Conservation (phyloP, 2,888 invertebrate genomes). For the Archips crataeganus region DNA sequence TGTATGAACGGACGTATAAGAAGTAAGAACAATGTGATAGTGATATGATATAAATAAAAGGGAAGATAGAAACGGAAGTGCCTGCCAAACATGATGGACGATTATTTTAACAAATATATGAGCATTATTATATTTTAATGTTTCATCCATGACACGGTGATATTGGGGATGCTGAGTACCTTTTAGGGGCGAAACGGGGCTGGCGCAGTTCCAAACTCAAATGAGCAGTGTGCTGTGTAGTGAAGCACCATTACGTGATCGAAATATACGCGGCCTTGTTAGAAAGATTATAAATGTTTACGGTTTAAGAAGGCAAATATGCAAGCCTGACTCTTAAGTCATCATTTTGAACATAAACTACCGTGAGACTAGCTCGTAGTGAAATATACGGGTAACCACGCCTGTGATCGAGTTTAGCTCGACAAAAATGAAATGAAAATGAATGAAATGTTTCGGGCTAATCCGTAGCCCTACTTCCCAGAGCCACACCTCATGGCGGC, state of each 20-base stretch:
- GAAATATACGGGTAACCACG: too few species aligned
- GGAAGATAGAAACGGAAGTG: constrained; percentile 7
- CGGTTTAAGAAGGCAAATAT: not conserved
- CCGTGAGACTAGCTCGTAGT: too few species aligned
- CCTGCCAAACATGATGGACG: constrained; percentile 35
- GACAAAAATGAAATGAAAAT: too few species aligned
- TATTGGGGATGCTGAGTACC: constrained; percentile 42
- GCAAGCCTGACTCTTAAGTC: too few species aligned
- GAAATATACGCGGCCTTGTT: constrained; percentile 36
- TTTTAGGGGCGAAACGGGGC: constrained; percentile 35
- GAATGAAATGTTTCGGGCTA: too few species aligned
- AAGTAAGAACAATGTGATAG: not conserved
- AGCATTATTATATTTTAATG: constrained; percentile 36
- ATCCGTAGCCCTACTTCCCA: too few species aligned
- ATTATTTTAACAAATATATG: constrained; percentile 35
- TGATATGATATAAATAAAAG: constrained; percentile 20
- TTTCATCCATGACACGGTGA: constrained; percentile 23
- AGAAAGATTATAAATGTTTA: constrained; percentile 18
- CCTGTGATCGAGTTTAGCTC: too few species aligned
- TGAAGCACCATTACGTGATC: constrained; percentile 38
- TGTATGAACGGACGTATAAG: not conserved
- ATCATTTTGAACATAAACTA: too few species aligned
- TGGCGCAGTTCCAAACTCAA: constrained; percentile 34
- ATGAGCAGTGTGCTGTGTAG: constrained; percentile 22
- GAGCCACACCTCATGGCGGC: too few species aligned